phyloP scores from a whole-genome alignment of 2,797 vertebrate species.

The Enteromius anoplus region DNA sequence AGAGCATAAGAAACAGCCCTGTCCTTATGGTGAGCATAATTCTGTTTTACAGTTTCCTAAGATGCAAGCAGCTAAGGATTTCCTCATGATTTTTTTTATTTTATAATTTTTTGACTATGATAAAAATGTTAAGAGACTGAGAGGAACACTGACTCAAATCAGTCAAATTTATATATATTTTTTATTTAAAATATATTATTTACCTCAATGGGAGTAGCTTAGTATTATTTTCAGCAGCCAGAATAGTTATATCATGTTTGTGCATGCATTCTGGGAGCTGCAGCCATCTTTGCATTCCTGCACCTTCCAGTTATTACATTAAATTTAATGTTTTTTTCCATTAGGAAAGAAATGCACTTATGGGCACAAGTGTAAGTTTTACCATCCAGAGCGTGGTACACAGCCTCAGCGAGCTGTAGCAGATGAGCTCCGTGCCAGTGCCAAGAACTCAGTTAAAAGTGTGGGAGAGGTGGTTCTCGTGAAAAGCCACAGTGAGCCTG shows the following conservation, averaged over 20 bases:
- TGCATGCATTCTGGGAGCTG: neutral
- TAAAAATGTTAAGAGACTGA: neutral
- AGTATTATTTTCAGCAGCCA: neutral
- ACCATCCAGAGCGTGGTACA: conserved; percentile 92
- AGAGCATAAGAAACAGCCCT: conserved; percentile 94
- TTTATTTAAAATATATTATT: neutral
- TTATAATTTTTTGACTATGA: neutral
- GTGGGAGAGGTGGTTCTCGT: conserved; percentile 86
- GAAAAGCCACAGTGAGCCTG: conserved; percentile 95
- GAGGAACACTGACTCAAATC: neutral
- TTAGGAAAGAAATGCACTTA: conserved; percentile 98
- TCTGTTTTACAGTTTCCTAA: neutral
- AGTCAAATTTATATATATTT: neutral
- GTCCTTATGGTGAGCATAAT: conserved; percentile 89
- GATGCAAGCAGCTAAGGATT: neutral
- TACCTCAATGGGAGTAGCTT: neutral
- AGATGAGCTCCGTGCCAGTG: conserved; percentile 94
- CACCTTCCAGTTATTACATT: neutral
- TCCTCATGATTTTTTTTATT: neutral
- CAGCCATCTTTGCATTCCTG: neutral
- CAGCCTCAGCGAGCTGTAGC: conserved; percentile 95
- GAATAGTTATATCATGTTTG: neutral
- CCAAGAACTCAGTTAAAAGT: conserved; percentile 87
- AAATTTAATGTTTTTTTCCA: neutral
- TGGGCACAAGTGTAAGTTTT: conserved; percentile 98